These are phyloP conservation scores for Chondrilla cf. caribensis DNA, from an alignment of 37 sponge, comb jelly and placozoan species.

Conservation along the genomic window DNA sequence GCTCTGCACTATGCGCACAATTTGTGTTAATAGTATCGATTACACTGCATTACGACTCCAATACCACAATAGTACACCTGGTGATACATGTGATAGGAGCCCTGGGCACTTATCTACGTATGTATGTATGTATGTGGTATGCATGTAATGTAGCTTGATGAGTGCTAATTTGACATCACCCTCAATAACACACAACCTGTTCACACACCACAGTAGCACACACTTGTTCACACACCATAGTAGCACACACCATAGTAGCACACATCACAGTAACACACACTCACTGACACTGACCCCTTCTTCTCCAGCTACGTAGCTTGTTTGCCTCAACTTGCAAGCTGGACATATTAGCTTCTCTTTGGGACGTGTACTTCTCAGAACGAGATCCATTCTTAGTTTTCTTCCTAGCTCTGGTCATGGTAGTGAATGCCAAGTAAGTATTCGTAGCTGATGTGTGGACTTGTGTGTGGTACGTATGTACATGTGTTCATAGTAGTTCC, in stretches of 20 bases:
- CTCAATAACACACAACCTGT: not conserved
- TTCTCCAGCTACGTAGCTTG: constrained; percentile 72
- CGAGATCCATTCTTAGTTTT: constrained; percentile 91
- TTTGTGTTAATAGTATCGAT: no score
- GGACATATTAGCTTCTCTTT: constrained; percentile 55
- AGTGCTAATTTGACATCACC: not conserved
- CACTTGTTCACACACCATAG: not conserved
- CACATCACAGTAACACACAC: no score
- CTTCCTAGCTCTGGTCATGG: constrained; percentile 88
- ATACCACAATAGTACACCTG: no score
- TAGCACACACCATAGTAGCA: not conserved
- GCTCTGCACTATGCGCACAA: no score
- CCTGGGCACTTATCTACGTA: constrained; percentile 10
- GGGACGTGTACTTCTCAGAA: constrained; percentile 84
- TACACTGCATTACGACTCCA: no score
- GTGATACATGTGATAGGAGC: no score
- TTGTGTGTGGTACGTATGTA: not conserved
- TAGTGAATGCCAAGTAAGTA: constrained; percentile 87
- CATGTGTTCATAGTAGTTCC: not conserved
- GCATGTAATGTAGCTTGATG: not conserved
- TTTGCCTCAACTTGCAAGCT: constrained; percentile 61
- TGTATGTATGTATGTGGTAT: not conserved
- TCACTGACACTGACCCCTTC: no score
- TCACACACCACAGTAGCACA: not conserved
- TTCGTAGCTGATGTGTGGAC: not conserved